Base-by-base conservation (phyloP, 2,113 vertebrate species). In the Hemiprocne comata region DNA sequence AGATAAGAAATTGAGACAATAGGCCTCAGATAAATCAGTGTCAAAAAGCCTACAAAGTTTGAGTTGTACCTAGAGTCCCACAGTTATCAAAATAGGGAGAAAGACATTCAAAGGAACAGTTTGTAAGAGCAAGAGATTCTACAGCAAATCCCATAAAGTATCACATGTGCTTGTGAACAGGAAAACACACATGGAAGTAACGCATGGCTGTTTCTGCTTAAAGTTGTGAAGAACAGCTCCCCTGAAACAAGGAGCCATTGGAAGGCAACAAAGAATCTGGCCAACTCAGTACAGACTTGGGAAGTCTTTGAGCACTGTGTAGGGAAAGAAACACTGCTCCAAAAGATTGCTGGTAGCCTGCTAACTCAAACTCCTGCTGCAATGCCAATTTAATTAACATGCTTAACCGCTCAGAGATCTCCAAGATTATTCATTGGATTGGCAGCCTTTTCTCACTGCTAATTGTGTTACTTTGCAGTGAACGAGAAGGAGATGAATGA, bases 341-440 rank as follows among this genome's bases (percentile, higher is more conserved):
- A 70, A 90, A 58, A 89, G 81, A 15, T 18, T 70, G 76, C 70
- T 85, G 29, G 40, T 93, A 92, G 73, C 38, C 55, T 77, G 66
- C 89, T 82, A 92, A 93, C 67, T 83, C 75, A 28, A 62, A 36
- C 82, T 95, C 94, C 81, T 94, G 73, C 75, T 94, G 58, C 83
- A 91, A 92, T 81, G 86, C 80, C 61, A 87, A 91, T 94, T 97
- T 96, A 95, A 97, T 97, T 95, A 96, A 95, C 93, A 87, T 36
- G 66, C 88, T 87, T 97, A 95, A 97, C 97, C 95, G 94, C 89
- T 95, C 62, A 33, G 92, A 96, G 94, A 96, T 96, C 93, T 89
- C 87, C 26, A 60, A 96, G 95, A 97, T 95, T 96, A 94, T 91
- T 94, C 89, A 86, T 65, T 85, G 61, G 83, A 82, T 97, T 97